These are phyloP conservation scores for Gobiocypris rarus DNA, from an alignment of 2,113 vertebrate genomes.

Conservation along the genomic window DNA sequence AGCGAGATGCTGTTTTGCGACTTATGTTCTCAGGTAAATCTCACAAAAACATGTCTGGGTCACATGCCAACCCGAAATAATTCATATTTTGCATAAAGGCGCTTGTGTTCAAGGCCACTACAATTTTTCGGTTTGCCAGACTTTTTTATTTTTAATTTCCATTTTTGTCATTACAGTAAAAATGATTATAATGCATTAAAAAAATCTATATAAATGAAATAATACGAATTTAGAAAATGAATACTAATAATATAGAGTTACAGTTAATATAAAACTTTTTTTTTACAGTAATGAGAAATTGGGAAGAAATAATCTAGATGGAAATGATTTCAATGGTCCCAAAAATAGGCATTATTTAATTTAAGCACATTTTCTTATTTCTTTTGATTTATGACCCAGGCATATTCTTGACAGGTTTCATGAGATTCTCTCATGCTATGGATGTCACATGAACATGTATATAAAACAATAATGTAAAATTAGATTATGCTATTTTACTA, in stretches of 20 bases:
- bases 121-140: neutral
- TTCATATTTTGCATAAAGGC: neutral
- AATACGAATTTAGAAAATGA: neutral
- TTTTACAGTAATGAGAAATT: neutral
- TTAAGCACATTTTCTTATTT: neutral
- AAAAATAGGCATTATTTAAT: slow-evolving; percentile 1
- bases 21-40: neutral
- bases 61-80: neutral
- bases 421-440: slow-evolving; percentile 1
- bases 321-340: neutral
- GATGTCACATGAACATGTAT: slow-evolving; percentile 27
- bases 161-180: neutral
- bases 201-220: neutral
- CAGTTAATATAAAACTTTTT: neutral
- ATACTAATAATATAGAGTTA: neutral
- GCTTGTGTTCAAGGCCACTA: neutral
- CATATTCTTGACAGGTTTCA: neutral
- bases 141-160: neutral
- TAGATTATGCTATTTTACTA: slow-evolving; percentile 53
- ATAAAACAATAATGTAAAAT: slow-evolving; percentile 44
- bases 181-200: neutral
- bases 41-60: neutral
- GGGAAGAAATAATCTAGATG: neutral
- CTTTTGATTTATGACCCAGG: neutral
- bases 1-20: slow-evolving; percentile 32